A percentile compares a stretch with the other conserved stretches of the same genome.
Conservation (phyloP, 2,113 vertebrate species). For the Danionella cerebrum region DNA sequence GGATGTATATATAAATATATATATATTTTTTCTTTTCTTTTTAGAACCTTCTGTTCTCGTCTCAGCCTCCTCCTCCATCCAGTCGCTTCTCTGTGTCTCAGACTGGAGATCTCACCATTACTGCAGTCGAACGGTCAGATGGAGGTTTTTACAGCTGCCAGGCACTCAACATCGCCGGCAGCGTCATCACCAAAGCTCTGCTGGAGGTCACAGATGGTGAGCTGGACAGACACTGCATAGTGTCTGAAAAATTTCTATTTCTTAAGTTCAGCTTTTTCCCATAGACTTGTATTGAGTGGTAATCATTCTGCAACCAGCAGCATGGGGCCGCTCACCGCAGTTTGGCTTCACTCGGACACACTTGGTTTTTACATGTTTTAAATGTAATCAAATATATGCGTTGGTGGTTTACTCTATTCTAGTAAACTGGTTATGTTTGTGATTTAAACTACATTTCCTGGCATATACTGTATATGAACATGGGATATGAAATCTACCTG, state of each 20-base stretch:
- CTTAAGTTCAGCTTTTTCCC: no score
- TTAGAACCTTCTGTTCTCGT: conserved; percentile 94
- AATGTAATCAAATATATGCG: no score
- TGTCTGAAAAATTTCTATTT: not conserved
- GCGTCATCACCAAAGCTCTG: conserved; percentile 95
- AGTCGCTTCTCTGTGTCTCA: conserved; percentile 96
- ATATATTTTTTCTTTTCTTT: not conserved
- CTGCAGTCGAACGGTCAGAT: conserved; percentile 84
- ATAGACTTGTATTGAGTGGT: no score
- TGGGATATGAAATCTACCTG: no score
- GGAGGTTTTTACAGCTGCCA: conserved; percentile 96
- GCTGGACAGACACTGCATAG: not conserved
- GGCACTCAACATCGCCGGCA: conserved; percentile 96
- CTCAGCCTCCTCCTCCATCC: conserved; percentile 88
- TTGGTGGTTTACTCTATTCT: no score
- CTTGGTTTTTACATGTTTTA: no score
- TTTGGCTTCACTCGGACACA: no score
- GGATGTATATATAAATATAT: not conserved
- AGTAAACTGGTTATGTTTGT: no score
- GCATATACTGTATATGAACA: no score
- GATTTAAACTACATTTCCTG: no score
- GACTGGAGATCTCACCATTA: conserved; percentile 93
- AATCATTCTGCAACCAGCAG: no score
- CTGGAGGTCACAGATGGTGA: conserved; percentile 97
- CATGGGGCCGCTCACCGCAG: no score